Percentiles rank a stretch among this genome's conserved stretches.
phyloP scores from a whole-genome alignment of 1,140 invertebrate species.

The Procambarus virginalis region DNA sequence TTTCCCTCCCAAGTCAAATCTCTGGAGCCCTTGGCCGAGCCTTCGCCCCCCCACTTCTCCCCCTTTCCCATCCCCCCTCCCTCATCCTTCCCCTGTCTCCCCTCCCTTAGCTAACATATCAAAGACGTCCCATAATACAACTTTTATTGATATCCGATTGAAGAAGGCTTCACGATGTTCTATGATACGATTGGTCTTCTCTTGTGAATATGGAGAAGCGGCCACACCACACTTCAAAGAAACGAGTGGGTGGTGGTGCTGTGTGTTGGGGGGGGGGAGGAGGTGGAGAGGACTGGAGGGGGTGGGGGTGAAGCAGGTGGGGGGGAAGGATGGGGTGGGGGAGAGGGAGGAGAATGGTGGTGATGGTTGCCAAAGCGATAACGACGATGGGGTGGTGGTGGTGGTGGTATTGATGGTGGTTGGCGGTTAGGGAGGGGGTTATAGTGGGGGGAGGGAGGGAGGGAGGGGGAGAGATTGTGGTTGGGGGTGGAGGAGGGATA shows the following conservation, averaged over 20 bases:
- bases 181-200: background rate
- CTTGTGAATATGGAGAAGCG: background rate
- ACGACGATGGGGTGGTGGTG: too few relatives aligned
- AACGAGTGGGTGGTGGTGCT: too few relatives aligned
- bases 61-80: too few relatives aligned
- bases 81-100: too few relatives aligned
- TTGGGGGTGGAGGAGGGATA: background rate
- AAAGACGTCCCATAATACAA: background rate
- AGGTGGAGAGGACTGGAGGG: background rate
- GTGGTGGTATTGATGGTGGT: too few relatives aligned
- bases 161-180: background rate
- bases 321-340: background rate
- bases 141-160: constrained; percentile 16
- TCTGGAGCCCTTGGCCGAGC: too few relatives aligned
- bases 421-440: too few relatives aligned
- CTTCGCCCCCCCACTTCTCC: too few relatives aligned
- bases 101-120: background rate
- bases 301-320: background rate
- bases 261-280: background rate
- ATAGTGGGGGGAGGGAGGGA: background rate
- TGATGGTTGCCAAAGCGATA: too few relatives aligned
- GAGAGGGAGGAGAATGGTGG: background rate
- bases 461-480: background rate
- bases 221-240: background rate
- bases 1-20: background rate